phyloP scores from a whole-genome alignment of 2,888 invertebrate genomes.

The Rotaria magnacalcarata region DNA sequence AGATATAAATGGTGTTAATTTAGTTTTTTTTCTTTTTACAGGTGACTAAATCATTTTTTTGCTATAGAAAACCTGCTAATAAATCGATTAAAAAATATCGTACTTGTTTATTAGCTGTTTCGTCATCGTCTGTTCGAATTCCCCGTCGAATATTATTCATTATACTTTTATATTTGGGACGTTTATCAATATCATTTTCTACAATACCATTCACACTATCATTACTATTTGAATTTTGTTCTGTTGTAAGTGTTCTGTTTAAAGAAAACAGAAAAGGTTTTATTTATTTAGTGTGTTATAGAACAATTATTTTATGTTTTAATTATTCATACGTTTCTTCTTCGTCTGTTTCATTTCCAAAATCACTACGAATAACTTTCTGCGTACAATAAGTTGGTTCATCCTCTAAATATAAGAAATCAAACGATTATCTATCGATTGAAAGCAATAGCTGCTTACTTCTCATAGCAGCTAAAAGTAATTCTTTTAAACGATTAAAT shows the following conservation, averaged over 20 bases:
- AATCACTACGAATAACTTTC: not conserved
- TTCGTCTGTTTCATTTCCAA: not conserved
- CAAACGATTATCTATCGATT: no score
- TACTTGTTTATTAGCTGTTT: not conserved
- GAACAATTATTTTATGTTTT: not conserved
- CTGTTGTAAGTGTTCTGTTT: not conserved
- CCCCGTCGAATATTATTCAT: slow-evolving; percentile 33
- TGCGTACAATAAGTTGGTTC: not conserved
- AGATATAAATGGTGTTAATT: slow-evolving; percentile 18
- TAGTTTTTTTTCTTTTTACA: not conserved
- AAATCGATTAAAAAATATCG: not conserved
- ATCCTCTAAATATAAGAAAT: not conserved
- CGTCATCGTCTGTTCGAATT: slow-evolving; percentile 19
- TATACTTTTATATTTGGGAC: not conserved
- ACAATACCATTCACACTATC: not conserved
- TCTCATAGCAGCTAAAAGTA: not conserved
- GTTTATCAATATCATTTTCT: not conserved
- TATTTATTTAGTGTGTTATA: no score
- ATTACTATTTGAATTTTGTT: not conserved
- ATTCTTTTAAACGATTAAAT: slow-evolving; percentile 10
- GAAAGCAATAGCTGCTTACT: not conserved
- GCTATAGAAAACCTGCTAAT: not conserved
- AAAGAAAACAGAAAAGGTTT: not conserved
- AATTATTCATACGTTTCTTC: not conserved
- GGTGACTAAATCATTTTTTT: not conserved